Conservation (phyloP, 2,888 invertebrate genomes). For the Parnassius apollo region DNA sequence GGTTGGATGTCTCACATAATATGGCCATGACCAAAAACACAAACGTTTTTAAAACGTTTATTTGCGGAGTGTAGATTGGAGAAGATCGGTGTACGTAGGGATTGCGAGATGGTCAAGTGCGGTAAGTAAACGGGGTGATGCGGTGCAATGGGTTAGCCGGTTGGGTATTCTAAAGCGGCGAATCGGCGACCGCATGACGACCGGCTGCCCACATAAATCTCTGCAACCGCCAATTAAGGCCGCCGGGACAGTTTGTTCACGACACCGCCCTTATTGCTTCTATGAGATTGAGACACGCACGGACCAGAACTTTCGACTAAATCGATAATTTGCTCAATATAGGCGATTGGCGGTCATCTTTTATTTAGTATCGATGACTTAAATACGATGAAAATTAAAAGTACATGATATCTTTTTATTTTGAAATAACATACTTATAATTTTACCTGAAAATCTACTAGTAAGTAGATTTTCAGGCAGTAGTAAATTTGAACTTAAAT, state of each 20-base stretch:
- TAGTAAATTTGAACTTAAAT: too few species aligned
- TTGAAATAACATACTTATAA: too few species aligned
- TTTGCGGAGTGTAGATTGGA: too few species aligned
- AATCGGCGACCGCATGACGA: slow-evolving; percentile 60
- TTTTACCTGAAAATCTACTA: too few species aligned
- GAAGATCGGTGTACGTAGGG: neutral
- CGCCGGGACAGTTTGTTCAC: slow-evolving; percentile 80
- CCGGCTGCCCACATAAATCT: slow-evolving; percentile 78
- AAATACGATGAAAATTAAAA: too few species aligned
- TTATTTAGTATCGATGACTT: too few species aligned
- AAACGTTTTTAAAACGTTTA: too few species aligned
- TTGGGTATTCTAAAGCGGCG: slow-evolving; percentile 14
- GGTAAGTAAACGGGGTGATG: slow-evolving; percentile 14
- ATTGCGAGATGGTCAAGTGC: neutral
- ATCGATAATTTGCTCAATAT: slow-evolving; percentile 41
- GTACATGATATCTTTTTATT: too few species aligned
- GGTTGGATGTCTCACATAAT: too few species aligned
- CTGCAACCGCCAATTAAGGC: slow-evolving; percentile 79
- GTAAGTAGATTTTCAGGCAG: too few species aligned
- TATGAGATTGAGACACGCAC: slow-evolving; percentile 58
- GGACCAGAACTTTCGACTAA: slow-evolving; percentile 35
- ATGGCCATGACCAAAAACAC: too few species aligned
- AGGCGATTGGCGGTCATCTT: slow-evolving; percentile 19
- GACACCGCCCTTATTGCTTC: slow-evolving; percentile 76
- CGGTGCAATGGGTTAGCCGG: slow-evolving; percentile 29